A percentile compares a stretch with the other conserved stretches of the same genome.
Conservation (phyloP, 2,113 vertebrate species). For the Lophius piscatorius region DNA sequence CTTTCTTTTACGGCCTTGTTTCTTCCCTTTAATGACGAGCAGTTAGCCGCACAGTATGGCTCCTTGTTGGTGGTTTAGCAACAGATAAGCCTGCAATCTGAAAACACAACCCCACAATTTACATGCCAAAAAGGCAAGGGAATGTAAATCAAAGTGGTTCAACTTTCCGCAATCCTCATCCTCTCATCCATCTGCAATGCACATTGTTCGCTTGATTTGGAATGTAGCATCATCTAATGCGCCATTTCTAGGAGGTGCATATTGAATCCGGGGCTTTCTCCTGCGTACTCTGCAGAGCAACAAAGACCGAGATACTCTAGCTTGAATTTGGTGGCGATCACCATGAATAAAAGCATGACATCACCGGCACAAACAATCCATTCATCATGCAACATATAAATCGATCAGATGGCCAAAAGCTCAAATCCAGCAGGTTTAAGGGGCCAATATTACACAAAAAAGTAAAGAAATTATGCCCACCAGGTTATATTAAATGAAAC, state of each 20-base stretch:
- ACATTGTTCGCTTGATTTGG: conserved; percentile 30
- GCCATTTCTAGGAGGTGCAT: conserved; percentile 82
- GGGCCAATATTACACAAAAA: too few species aligned
- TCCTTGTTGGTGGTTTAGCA: conserved; percentile 68
- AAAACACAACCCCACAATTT: conserved; percentile 78
- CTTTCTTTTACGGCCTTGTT: conserved; percentile 83
- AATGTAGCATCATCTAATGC: conserved; percentile 38
- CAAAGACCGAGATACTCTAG: conserved; percentile 11
- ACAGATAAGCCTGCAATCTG: conserved; percentile 57
- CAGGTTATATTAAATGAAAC: conserved; percentile 40
- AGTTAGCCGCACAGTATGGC: conserved; percentile 76
- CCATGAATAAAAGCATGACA: conserved; percentile 52
- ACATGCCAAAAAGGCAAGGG: conserved; percentile 61
- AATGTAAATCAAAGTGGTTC: conserved; percentile 81
- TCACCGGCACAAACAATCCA: conserved; percentile 57
- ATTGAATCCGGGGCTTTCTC: conserved; percentile 74
- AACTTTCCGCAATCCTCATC: conserved; percentile 67
- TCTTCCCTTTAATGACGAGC: conserved; percentile 84
- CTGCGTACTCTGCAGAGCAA: conserved; percentile 51
- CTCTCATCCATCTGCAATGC: conserved; percentile 39
- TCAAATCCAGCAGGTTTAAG: too few species aligned
- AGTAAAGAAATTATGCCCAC: conserved; percentile 20
- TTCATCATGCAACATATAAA: conserved; percentile 59
- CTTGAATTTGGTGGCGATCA: conserved; percentile 58
- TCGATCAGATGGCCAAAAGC: conserved; percentile 40